Evolutionary conservation across 2,888 invertebrate species (phyloP).

Genomic region (Mythimna albipuncta): DNA sequence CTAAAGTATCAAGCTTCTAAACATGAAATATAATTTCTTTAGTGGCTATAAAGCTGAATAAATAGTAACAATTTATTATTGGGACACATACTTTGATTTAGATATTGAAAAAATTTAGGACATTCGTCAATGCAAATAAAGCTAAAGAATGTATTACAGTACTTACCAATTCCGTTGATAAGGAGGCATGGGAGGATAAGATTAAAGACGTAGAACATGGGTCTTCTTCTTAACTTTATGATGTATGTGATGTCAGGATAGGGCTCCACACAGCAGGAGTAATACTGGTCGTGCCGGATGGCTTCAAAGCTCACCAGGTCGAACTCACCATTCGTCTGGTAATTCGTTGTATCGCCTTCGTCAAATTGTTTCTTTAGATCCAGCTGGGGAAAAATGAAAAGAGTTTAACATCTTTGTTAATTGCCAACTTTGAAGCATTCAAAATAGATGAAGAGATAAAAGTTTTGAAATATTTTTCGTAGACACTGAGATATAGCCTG

Average conservation of each 20-base stretch:
- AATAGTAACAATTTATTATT: background rate
- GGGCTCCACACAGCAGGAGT: slow-evolving; percentile 95
- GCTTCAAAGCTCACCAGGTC: slow-evolving; percentile 95
- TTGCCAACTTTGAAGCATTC: background rate
- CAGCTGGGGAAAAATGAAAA: slow-evolving; percentile 86
- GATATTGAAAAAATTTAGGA: background rate
- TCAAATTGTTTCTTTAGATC: slow-evolving; percentile 94
- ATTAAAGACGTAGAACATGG: slow-evolving; percentile 96
- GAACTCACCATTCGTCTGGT: slow-evolving; percentile 98
- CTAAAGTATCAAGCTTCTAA: background rate
- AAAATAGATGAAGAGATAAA: background rate
- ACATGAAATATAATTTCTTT: no score
- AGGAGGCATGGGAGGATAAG: slow-evolving; percentile 96
- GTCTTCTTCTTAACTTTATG: slow-evolving; percentile 93
- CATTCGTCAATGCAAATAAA: background rate
- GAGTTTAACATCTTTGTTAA: background rate
- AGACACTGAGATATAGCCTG: background rate
- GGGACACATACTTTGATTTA: background rate
- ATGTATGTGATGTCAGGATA: slow-evolving; percentile 96
- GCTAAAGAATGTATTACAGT: background rate
- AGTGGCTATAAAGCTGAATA: background rate
- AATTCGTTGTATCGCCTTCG: slow-evolving; percentile 96
- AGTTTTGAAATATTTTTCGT: background rate
- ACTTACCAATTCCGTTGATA: slow-evolving; percentile 95
- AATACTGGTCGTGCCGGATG: slow-evolving; percentile 93